phyloP scores from a whole-genome alignment of 2,113 vertebrate species.

The Benitochromis conjunctus region DNA sequence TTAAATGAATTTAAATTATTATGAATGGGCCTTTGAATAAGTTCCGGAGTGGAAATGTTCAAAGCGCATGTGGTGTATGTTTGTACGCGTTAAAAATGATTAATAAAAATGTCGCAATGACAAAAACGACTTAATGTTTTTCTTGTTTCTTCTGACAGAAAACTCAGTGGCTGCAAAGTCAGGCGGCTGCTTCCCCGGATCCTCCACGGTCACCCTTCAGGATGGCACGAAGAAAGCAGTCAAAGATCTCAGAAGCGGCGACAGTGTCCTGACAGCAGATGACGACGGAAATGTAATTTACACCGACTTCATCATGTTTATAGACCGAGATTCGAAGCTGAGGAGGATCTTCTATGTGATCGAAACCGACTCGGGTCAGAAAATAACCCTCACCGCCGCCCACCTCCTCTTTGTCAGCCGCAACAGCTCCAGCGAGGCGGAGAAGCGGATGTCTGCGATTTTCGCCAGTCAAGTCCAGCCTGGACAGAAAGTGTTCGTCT shows the following conservation, averaged over 20 bases:
- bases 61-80: not conserved
- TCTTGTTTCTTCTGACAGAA: constrained; percentile 73
- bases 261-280: constrained; percentile 85
- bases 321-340: constrained; percentile 81
- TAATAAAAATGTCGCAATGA: not conserved
- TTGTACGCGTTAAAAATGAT: not conserved
- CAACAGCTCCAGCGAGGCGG: constrained; percentile 29
- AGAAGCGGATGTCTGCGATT: constrained; percentile 42
- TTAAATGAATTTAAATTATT: not conserved
- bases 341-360: constrained; percentile 86
- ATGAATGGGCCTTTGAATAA: constrained; percentile 14
- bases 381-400: constrained; percentile 85
- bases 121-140: not conserved
- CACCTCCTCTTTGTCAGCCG: constrained; percentile 84
- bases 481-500: constrained; percentile 83
- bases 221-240: constrained; percentile 83
- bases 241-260: constrained; percentile 81
- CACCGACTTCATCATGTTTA: constrained; percentile 92
- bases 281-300: constrained; percentile 78
- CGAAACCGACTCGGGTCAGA: constrained; percentile 79
- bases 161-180: constrained; percentile 97
- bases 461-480: constrained; percentile 83
- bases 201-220: constrained; percentile 82
- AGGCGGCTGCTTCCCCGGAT: constrained; percentile 92
- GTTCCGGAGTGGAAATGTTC: not conserved